Base-by-base conservation (phyloP, 1,140 invertebrate genomes). In the Aphelenchoides fujianensis region DNA sequence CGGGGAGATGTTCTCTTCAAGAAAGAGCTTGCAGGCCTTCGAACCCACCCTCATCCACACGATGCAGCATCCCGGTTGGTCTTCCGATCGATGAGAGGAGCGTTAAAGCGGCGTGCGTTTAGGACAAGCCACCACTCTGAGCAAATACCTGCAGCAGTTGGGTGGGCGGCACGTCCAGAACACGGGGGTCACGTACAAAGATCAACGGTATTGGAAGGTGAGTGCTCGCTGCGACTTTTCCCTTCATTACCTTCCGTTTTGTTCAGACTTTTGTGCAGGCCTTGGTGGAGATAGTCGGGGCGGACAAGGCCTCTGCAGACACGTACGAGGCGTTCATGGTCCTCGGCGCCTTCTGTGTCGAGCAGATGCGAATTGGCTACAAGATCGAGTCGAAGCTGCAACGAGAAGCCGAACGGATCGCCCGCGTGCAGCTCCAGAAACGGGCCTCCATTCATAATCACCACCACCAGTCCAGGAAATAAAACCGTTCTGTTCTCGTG, bases 311-410 rank as follows among this genome's bases (percentile, higher is more conserved):
- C 19, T 62, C 67, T 19, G 76, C 32, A 12, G 75, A 82, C 23
- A 52, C 68, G 23, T 41, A 48, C 52, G 77, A 79, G 23, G 79
- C 77, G 1, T 75, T 78, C 41, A 74, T 68, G 19, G 62, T 80
- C 16, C 61, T 79, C 32, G 77, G 75, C 7, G 64, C 52, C 16
- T 79, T 79, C 62, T 79, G 77, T 63, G 79, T 81, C n/a, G 77
- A 79, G 66, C 77, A 79, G 61, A 79, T 79, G 77, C 41, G 76
- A 63, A 79, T 79, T 27, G 77, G 77, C 7, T 79, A 81, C 52
- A 80, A 79, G 35, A 79, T 77, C 23, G 76, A 79, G 41, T 74
- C 75, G 41, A 74, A 73, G 68, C 41, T 76, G 35, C 78, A 81
- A 64, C 59, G 73, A 16, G 78, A 80, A 61, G 76, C 76, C 12